Evolutionary conservation across 2,113 vertebrate species (phyloP), one percentile per base, ranked within the genome.

Genomic region (Monarcha castaneiventris): DNA sequence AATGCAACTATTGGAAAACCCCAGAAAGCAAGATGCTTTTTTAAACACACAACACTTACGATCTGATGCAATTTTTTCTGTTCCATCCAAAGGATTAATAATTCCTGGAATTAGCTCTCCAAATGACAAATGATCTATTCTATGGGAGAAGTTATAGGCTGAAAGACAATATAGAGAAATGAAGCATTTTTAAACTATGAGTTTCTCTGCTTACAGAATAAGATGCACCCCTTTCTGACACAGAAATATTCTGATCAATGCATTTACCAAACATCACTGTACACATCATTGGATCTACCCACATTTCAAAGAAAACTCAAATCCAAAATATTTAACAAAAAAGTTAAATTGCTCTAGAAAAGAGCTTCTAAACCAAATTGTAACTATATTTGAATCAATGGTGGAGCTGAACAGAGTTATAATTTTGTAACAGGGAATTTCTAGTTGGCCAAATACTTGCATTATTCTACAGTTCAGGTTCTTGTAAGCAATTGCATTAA

Each of bases 131-230:
- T 99, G 99, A 96, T 99, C 99, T 97, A 99, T 99, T 92, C 99
- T 99, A 43, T 99, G 99, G 91, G 99, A 99, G 94, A 99, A 99
- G 96, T 99, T 99, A 95, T 99, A 99, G 54, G 98, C 99, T 99
- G 97, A 62, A 94, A 98, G 46, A 96, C 32, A 97, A 83, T 63
- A 97, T 4, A 89, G 6, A 74, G 14, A 30, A 92, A 93, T 13
- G 4, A 94, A 66, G 58, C 20, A 26, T 56, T 69, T 90, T 93
- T 18, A 32, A 91, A 52, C 26, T 25, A 37, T 3, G 15, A 83
- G 7, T 74, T 64, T 52, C 61, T 66, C 32, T 51, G 72, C 33
- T 55, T 11, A 29, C 54, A 52, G 30, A 61, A 73, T n/a, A 76
- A 84, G 16, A 69, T 26, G 41, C 4, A 64, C 2, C 6, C 6